A percentile compares a stretch with the other conserved stretches of the same genome.
These are phyloP conservation scores for Erebia aethiops DNA, from an alignment of 2,888 invertebrate species.

Conservation along the genomic window DNA sequence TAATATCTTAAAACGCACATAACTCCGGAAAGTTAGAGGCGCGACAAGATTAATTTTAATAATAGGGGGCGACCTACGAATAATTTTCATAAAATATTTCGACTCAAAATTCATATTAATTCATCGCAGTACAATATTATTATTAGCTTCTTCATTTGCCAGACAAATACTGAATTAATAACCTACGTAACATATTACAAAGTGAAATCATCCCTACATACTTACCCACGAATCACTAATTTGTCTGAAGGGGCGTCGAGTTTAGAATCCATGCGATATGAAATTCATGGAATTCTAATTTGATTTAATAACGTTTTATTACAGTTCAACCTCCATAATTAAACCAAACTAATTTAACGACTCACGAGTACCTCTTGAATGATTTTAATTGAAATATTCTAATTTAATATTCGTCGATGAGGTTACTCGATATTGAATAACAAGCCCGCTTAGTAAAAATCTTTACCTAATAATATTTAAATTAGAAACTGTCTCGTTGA, in stretches of 20 bases:
- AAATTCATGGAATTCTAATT: slow-evolving; percentile 30
- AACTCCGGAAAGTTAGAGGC: too few relatives aligned
- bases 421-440: neutral
- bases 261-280: slow-evolving; percentile 18
- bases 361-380: slow-evolving; percentile 4
- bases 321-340: slow-evolving; percentile 19
- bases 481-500: too few relatives aligned
- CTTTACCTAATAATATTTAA: too few relatives aligned
- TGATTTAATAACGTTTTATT: slow-evolving; percentile 29
- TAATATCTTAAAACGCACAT: too few relatives aligned
- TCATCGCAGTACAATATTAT: neutral
- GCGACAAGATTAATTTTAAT: too few relatives aligned
- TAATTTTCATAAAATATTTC: neutral
- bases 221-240: slow-evolving; percentile 12
- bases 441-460: too few relatives aligned
- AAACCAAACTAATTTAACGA: slow-evolving; percentile 14
- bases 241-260: slow-evolving; percentile 23
- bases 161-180: neutral
- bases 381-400: neutral
- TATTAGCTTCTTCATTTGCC: neutral
- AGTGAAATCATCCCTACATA: neutral
- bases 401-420: neutral
- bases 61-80: too few relatives aligned
- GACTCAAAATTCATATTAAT: neutral
- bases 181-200: neutral